Conservation (phyloP, 2,888 invertebrate species). For the Ichneumon xanthorius region DNA sequence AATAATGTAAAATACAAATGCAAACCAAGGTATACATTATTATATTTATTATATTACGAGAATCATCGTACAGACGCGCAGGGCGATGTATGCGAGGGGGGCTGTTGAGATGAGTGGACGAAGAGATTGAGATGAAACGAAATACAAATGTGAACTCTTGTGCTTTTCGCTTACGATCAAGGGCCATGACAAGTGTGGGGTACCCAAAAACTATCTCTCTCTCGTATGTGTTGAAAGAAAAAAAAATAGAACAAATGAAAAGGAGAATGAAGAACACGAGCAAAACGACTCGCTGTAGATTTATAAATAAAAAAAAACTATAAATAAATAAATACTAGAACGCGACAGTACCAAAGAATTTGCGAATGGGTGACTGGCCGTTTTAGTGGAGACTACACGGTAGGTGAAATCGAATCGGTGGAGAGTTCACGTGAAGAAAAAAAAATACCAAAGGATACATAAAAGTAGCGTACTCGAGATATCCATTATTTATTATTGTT, state of each 20-base stretch:
- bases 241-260: conserved; percentile 24
- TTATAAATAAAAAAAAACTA: conserved; percentile 63
- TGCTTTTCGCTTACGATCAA: conserved; percentile 56
- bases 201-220: conserved; percentile 24
- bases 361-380: conserved; percentile 69
- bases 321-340: conserved; percentile 63
- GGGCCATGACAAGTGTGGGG: conserved; percentile 42
- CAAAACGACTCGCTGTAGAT: conserved; percentile 69
- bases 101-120: conserved; percentile 14
- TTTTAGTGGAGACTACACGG: conserved; percentile 69
- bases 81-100: conserved; percentile 58
- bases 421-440: conserved; percentile 70
- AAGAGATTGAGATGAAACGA: conserved; percentile 21
- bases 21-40: conserved; percentile 83
- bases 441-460: conserved; percentile 64
- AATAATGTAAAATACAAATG: conserved; percentile 84
- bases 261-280: conserved; percentile 55
- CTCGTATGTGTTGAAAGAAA: conserved; percentile 46
- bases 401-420: conserved; percentile 73
- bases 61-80: conserved; percentile 74
- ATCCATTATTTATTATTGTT: conserved; percentile 65
- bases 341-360: conserved; percentile 67
- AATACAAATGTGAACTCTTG: conserved; percentile 11
- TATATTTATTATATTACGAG: conserved; percentile 83
- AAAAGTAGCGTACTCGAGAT: conserved; percentile 56